phyloP scores from a whole-genome alignment of 2,113 vertebrate genomes.

The Chaetodon auriga region DNA sequence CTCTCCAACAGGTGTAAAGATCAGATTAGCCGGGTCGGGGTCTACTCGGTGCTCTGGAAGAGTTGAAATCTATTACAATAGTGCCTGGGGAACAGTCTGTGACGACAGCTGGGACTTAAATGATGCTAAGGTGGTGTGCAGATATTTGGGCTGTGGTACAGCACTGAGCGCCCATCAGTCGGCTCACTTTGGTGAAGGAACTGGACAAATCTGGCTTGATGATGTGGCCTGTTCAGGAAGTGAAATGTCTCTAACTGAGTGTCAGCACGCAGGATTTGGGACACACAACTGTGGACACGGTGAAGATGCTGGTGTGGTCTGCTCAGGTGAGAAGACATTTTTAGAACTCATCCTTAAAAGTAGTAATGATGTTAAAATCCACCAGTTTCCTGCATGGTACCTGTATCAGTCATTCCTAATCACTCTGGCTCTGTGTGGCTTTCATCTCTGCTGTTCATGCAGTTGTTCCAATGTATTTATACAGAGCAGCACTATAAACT shows the following conservation, averaged over 20 bases:
- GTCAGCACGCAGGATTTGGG: background rate
- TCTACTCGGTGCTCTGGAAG: conserved; percentile 19
- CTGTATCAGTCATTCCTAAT: no score
- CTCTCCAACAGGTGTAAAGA: background rate
- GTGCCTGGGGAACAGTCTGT: conserved; percentile 24
- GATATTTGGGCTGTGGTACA: background rate
- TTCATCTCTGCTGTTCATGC: no score
- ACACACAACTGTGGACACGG: background rate
- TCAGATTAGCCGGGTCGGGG: background rate
- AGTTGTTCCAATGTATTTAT: no score
- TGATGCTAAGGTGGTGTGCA: conserved; percentile 36
- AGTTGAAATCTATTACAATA: conserved; percentile 2
- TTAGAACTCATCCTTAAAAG: no score
- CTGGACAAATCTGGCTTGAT: background rate
- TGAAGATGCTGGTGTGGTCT: conserved; percentile 20
- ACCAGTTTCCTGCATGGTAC: no score
- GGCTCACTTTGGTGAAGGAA: background rate
- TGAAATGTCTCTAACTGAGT: conserved; percentile 23
- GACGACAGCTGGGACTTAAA: background rate
- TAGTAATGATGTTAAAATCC: no score
- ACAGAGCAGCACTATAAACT: no score
- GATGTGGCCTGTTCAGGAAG: conserved; percentile 18
- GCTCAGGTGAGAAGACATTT: conserved; percentile 40
- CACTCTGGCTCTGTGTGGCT: no score
- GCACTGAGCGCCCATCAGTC: fast-evolving